Evolutionary conservation across 2,797 vertebrate species (phyloP).

Genomic region (Schizothorax lantsangensis): DNA sequence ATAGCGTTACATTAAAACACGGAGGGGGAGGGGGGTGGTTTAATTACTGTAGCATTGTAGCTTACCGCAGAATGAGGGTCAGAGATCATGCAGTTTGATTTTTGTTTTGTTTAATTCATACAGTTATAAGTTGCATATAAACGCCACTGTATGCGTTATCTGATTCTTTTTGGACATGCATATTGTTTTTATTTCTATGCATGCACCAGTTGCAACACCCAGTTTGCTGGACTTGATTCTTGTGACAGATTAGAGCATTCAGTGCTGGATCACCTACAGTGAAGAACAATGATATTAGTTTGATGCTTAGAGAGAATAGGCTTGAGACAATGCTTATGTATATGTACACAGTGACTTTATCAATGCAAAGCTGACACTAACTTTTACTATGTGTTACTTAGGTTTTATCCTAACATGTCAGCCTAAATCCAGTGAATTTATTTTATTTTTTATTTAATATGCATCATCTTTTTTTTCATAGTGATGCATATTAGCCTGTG

Average conservation of each 20-base stretch:
- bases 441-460: neutral
- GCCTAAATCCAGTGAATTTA: neutral
- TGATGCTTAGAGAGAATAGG: neutral
- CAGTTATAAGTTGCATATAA: neutral
- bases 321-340: neutral
- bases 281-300: constrained; percentile 25
- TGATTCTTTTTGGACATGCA: neutral
- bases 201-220: constrained; percentile 34
- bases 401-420: neutral
- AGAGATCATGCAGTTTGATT: constrained; percentile 16
- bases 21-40: constrained; percentile 52
- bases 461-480: neutral
- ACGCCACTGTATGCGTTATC: neutral
- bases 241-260: constrained; percentile 26
- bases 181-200: neutral
- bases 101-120: neutral
- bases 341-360: neutral
- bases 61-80: constrained; percentile 40
- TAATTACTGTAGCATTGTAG: constrained; percentile 57
- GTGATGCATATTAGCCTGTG: neutral
- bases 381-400: neutral
- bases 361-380: neutral
- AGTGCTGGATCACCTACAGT: constrained; percentile 45
- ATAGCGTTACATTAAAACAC: constrained; percentile 44
- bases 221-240: constrained; percentile 9